Base-by-base conservation (phyloP, 2,797 vertebrate species). In the Dicrostonyx torquatus region DNA sequence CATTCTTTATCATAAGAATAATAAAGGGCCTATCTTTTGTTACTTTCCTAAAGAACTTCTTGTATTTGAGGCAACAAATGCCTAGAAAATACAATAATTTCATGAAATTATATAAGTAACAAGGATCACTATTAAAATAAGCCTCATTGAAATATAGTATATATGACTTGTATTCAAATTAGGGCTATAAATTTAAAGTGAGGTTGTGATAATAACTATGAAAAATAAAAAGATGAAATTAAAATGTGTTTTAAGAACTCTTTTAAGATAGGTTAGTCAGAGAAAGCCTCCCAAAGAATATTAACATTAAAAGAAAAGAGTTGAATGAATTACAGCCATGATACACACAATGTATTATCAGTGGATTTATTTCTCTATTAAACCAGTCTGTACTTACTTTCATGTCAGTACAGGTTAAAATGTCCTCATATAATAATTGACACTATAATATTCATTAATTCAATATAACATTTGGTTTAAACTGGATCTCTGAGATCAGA, bases 391-490 rank as follows among this genome's bases (percentile, higher is more conserved):
- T 12, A 75, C 86, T 77, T 53, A 53, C 17, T 37, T 72, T 93
- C 20, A 78, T 6, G 45, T 29, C 1, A 60, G 48, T 18, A 76
- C 9, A 87, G 14, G 90, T 87, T 93, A 82, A 90, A 89, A 93
- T 89, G 26, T 31, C 11, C n/a, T 84, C 64, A 68, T 29, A n/a
- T 86, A 29, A 87, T 64, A 87, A 86, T 0, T 68, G 48, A 79
- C n/a, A 83, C n/a, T 73, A 48, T 22, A 82, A 31, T 29, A 64
- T 55, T 53, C n/a, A 88, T 55, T 70, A 76, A 82, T 58, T 91
- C 20, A 55, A 15, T 50, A 82, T 9, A 92, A 87, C 62, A 95
- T 83, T 55, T 93, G 79, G 73, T 82, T 93, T 72, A 12, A 94
- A 45, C 60, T 66, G 29, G 34, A 55, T 40, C 90, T 60, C 34